Evolutionary conservation across 2,888 invertebrate species (phyloP), one percentile per base, ranked within the genome.

Genomic region (Drosophila rellima): DNA sequence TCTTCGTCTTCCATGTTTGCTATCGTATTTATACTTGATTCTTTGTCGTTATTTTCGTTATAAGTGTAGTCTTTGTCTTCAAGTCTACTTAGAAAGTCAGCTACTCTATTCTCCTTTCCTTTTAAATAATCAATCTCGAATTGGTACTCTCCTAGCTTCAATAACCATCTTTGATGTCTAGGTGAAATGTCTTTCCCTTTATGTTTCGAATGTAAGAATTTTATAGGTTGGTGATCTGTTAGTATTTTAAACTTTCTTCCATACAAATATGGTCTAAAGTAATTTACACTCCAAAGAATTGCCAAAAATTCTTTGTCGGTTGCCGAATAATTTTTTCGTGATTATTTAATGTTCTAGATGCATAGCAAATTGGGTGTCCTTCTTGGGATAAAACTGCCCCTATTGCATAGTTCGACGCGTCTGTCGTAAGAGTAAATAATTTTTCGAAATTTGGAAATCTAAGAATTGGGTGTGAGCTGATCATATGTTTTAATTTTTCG

Each of bases 401-500:
- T 31, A 31, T 31, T 31, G 29, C 56, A 51, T 26, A 52, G 40
- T 42, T 57, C 31, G 31, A 31, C 31, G 63, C 63, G 42, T 51
- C 72, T 5, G 68, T 55, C 1, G 60, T 31, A 31, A 31, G 31
- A 69, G n/a, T 31, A 31, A 31, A 31, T 31, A 31, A 8, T 31
- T 31, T 31, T 31, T 31, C 31, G 31, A 31, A 66, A 18, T 29
- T 26, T 44, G 20, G 66, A 73, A 50, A 39, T 29, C 62, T 48
- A 29, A 60, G 52, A 26, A 26, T 60, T 17, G 35, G 67, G 11
- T 68, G 57, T 10, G 61, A 52, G 8, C 51, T 37, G 15, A 72
- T 69, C 20, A 69, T 29, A 3, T 42, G 31, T 31, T 31, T 31
- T 10, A 75, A 18, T 18, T 75, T 64, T 61, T 69, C 71, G 23